Conservation (phyloP, 2,113 vertebrate species). For the Charina bottae region DNA sequence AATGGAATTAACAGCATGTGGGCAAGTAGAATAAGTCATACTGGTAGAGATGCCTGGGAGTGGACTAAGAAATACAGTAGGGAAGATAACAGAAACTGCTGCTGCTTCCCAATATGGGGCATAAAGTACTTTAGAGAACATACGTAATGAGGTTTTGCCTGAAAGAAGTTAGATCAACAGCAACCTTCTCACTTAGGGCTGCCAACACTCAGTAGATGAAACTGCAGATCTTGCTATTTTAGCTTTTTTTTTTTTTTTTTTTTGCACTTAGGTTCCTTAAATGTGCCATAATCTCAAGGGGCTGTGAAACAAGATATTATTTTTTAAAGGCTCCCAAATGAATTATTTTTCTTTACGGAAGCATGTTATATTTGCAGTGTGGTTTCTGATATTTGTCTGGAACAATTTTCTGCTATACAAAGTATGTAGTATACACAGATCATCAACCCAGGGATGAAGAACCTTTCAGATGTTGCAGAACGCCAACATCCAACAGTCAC, state of each 20-base stretch:
- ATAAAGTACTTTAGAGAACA: neutral
- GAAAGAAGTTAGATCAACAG: slow-evolving; percentile 18
- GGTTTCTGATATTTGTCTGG: neutral
- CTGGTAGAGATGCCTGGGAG: neutral
- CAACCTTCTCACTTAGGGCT: neutral
- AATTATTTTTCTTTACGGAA: neutral
- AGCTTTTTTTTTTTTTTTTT: neutral
- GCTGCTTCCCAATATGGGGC: no score
- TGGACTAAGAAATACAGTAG: neutral
- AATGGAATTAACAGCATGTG: neutral
- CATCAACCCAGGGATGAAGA: neutral
- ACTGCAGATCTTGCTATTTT: neutral
- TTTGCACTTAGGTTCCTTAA: neutral
- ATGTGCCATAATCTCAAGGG: neutral
- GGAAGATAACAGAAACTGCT: neutral
- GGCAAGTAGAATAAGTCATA: neutral
- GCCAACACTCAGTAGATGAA: neutral
- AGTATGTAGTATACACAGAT: neutral
- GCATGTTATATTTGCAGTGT: neutral
- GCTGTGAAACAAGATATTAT: neutral
- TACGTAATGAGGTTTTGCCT: slow-evolving; percentile 13
- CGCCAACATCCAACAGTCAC: neutral
- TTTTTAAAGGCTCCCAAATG: neutral
- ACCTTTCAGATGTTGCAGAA: neutral
- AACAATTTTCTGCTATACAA: neutral